These are phyloP conservation scores for Phoebastria nigripes DNA, from an alignment of 2,797 vertebrate genomes.

Conservation along the genomic window DNA sequence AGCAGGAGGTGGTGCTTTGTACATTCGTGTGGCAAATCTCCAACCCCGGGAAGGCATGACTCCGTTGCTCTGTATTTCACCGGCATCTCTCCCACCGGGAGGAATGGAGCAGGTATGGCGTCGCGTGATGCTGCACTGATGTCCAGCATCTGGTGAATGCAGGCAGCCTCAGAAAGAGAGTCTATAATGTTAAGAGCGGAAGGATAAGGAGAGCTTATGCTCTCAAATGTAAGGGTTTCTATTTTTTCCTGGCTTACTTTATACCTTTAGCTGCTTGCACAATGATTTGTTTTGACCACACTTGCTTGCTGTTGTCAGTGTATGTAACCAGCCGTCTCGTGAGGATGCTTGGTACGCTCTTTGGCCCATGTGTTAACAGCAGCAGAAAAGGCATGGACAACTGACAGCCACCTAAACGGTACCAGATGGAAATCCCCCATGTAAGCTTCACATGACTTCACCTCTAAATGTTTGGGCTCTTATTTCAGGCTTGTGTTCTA, in stretches of 20 bases:
- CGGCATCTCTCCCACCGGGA: neutral
- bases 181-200: neutral
- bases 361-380: neutral
- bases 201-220: neutral
- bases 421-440: neutral
- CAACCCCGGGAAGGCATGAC: neutral
- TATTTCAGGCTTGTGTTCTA: neutral
- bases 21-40: fast-evolving
- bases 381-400: neutral
- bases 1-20: neutral
- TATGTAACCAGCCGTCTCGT: fast-evolving
- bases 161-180: neutral
- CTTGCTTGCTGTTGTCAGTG: neutral
- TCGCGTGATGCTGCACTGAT: neutral
- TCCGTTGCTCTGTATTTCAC: neutral
- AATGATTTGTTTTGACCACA: neutral
- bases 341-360: neutral
- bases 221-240: neutral
- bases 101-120: neutral
- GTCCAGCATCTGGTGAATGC: neutral
- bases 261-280: neutral
- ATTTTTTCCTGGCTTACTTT: neutral
- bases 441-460: neutral
- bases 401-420: neutral
- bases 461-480: neutral